Base-by-base conservation (phyloP, 2,888 invertebrate species). In the Sthenelais limicola region DNA sequence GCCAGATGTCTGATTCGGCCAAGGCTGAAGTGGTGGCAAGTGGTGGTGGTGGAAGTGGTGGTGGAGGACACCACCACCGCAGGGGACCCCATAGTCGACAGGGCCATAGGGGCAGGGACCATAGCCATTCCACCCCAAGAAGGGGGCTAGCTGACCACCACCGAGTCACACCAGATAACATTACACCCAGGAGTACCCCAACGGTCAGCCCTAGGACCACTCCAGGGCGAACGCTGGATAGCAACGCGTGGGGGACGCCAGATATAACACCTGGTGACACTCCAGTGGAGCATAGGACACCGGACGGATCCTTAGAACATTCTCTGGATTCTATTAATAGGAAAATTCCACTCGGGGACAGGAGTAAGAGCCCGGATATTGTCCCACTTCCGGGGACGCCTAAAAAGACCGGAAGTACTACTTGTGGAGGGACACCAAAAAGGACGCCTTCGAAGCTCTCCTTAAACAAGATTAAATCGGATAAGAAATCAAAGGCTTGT, bases 341-440 rank as follows among this genome's bases (percentile, higher is more conserved):
- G 38, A n/a, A n/a, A n/a, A n/a, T n/a, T n/a, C 3, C 51, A 24
- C 51, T 26, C 62, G 4, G 18, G 12, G 18, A 43, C 43, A 21
- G 62, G 62, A 62, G 62, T 62, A 62, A 62, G 38, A 62, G 62
- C 38, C 62, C 62, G 62, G 62, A 62, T 7, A 62, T 62, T 21
- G 54, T 54, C 15, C 26, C 54, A 15, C 15, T 43, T 43, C 62
- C 62, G 9, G 62, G 38, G 9, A 62, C 62, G 9, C 62, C 62
- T 7, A 62, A 5, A 62, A 7, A 28, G 43, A 18, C 9, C 15
- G 43, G 12, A 12, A 43, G 43, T 43, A 18, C 15, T 43, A 43
- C 9, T 43, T 12, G 18, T 12, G 43, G 9, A 18, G 12, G 32
- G 4, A 62, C 62, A 26, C 62, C 62, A 15, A 62, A 62, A 35